Conservation (phyloP, 2,797 vertebrate species). For the Peromyscus aztecus region DNA sequence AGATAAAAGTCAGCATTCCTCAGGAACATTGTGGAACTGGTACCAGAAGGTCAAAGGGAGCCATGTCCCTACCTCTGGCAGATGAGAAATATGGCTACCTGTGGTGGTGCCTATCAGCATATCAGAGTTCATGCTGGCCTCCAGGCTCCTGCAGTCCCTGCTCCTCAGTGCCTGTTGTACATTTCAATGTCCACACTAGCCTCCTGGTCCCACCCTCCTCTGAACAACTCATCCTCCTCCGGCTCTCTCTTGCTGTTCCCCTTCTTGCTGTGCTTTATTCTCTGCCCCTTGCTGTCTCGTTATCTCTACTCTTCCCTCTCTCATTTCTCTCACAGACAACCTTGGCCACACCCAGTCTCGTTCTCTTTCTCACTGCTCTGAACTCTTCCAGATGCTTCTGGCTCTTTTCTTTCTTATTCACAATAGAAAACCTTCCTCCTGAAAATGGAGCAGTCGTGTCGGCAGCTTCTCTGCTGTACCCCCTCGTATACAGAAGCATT, state of each 20-base stretch:
- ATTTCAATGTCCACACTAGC: background rate
- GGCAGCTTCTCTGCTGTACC: background rate
- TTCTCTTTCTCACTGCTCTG: background rate
- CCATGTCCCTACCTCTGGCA: background rate
- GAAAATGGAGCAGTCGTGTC: fast-evolving
- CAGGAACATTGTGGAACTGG: background rate
- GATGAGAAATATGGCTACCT: background rate
- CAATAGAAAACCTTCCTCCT: background rate
- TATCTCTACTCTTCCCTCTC: background rate
- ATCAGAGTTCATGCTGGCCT: background rate
- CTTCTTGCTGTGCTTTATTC: background rate
- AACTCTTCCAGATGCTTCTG: background rate
- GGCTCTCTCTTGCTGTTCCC: background rate
- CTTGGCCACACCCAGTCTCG: background rate
- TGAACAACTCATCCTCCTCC: too few relatives aligned
- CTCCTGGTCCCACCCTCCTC: background rate
- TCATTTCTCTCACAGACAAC: background rate
- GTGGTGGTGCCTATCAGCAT: too few relatives aligned
- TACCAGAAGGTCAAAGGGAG: background rate
- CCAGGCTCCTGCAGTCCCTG: too few relatives aligned
- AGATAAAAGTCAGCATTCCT: background rate
- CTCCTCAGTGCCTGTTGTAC: background rate
- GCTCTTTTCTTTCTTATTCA: background rate
- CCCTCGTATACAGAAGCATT: background rate
- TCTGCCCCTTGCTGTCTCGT: background rate